A percentile compares a stretch with the other conserved stretches of the same genome.
These are phyloP conservation scores for Poeciliopsis paucimaculata DNA, from an alignment of 2,797 vertebrate species.

Conservation along the genomic window DNA sequence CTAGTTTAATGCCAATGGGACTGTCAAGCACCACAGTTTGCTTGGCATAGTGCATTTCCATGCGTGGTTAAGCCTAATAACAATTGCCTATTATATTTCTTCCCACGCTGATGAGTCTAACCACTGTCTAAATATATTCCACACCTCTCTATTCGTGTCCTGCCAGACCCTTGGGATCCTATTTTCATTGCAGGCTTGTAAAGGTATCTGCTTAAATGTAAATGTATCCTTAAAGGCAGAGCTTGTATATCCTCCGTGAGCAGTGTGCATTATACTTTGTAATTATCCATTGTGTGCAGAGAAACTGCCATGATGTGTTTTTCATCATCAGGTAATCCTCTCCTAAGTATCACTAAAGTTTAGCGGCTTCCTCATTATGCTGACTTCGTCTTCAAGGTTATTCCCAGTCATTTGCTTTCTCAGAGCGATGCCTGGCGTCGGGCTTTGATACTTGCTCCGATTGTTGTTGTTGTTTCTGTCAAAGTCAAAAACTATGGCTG, in stretches of 20 bases:
- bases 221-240: conserved; percentile 48
- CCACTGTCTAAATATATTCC: conserved; percentile 46
- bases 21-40: conserved; percentile 26
- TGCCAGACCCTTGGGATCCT: conserved; percentile 28
- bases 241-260: conserved; percentile 26
- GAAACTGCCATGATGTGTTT: conserved; percentile 46
- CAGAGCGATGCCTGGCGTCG: conserved; percentile 33
- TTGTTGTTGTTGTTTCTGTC: conserved; percentile 50
- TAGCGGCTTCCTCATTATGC: conserved; percentile 60
- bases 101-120: conserved; percentile 41
- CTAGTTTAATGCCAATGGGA: not conserved
- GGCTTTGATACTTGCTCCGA: conserved; percentile 52
- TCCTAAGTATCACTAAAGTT: conserved; percentile 58
- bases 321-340: conserved; percentile 59
- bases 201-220: conserved; percentile 45
- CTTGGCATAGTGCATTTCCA: conserved; percentile 42
- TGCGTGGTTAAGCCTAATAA: conserved; percentile 47
- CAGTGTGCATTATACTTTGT: conserved; percentile 22
- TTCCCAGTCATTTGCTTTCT: conserved; percentile 53
- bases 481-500: conserved; percentile 40
- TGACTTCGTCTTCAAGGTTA: conserved; percentile 62
- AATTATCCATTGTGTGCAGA: conserved; percentile 48
- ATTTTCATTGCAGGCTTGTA: conserved; percentile 30
- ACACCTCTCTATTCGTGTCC: conserved; percentile 38
- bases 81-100: conserved; percentile 45